Base-by-base conservation (phyloP, 2,888 invertebrate species). In the Archips xylosteana region DNA sequence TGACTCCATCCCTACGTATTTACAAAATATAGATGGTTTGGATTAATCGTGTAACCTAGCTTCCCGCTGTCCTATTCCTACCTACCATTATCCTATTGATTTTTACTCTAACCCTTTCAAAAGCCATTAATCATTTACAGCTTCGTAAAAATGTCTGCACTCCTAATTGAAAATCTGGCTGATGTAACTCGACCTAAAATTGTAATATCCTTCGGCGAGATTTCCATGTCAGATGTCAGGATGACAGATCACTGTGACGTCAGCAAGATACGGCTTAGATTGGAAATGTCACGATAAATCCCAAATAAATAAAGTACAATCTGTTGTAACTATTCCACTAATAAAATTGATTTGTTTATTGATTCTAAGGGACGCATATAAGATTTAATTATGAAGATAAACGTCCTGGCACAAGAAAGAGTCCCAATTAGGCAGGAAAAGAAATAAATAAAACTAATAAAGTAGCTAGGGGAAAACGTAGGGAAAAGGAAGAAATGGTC, bases 381-480 rank as follows among this genome's bases (percentile, higher is more conserved):
- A 74, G 69, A 74, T 74, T 70, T 59, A 51, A 74, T 74, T 61
- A 61, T 45, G 61, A 61, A 74, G 64, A 74, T 74, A 70, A 65
- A 45, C 42, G 59, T 32, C 32, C 13, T 62, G 65, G 36, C 45
- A 51, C 23, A 47, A 42, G 4, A 68, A 64, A 23, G 47, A 63
- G 47, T 34, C 34, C 64, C 65, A 65, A 65, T 65, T 51, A 59
- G 6, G 59, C 57, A 61, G 15, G 6, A 15, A 59, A 59, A 42
- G n/a, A 59, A 64, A 39, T 15, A 60, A 60, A 68, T 72, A 63
- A 47, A 72, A 34, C 32, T 59, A 64, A 69, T 69, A 59, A 32
- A 32, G 32, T 64, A 23, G 45, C 39, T 64, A 34, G 57, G 49
- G 68, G 57, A 57, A 67, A 49, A 13, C n/a, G 42, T 12, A 51